Percentiles rank a stretch among this genome's conserved stretches.
Evolutionary conservation across 2,797 vertebrate genomes (phyloP).

Genomic region (Thalassophryne amazonica): DNA sequence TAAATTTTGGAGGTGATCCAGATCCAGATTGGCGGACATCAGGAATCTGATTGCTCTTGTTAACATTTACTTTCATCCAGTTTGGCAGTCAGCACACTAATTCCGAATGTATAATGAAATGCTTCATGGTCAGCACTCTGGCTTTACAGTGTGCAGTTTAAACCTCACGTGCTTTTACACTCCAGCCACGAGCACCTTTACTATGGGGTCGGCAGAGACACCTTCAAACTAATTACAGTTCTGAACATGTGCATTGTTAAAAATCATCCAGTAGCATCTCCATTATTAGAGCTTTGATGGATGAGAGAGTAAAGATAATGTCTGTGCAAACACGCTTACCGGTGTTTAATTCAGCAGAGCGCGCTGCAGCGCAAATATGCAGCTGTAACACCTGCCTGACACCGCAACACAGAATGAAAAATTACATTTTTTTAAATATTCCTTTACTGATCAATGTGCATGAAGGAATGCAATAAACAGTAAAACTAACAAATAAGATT

Average conservation of each 20-base stretch:
- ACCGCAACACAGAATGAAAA: conserved; percentile 6
- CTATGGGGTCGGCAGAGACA: conserved; percentile 18
- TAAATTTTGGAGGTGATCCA: too few species aligned
- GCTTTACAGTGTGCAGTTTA: not conserved
- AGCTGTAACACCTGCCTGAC: conserved; percentile 1
- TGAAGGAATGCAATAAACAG: conserved; percentile 15
- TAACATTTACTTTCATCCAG: too few species aligned
- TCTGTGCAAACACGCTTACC: conserved; percentile 27
- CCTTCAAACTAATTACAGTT: conserved; percentile 26
- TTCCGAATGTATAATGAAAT: too few species aligned
- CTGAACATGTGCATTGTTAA: not conserved
- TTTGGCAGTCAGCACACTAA: too few species aligned
- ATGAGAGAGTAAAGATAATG: conserved; percentile 28
- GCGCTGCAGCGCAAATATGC: conserved; percentile 1
- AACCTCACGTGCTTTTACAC: conserved; percentile 10
- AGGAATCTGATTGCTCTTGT: too few species aligned
- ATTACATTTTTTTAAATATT: conserved; percentile 26
- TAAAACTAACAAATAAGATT: too few species aligned
- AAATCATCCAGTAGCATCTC: conserved; percentile 18
- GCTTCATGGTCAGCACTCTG: not conserved
- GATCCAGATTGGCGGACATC: too few species aligned
- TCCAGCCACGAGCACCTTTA: conserved; percentile 17
- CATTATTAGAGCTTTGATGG: conserved; percentile 39
- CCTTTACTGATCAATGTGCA: conserved; percentile 17
- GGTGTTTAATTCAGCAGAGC: conserved; percentile 24